Conservation (phyloP, 35 echinoderm and acorn worm genomes). For the Diadema setosum region DNA sequence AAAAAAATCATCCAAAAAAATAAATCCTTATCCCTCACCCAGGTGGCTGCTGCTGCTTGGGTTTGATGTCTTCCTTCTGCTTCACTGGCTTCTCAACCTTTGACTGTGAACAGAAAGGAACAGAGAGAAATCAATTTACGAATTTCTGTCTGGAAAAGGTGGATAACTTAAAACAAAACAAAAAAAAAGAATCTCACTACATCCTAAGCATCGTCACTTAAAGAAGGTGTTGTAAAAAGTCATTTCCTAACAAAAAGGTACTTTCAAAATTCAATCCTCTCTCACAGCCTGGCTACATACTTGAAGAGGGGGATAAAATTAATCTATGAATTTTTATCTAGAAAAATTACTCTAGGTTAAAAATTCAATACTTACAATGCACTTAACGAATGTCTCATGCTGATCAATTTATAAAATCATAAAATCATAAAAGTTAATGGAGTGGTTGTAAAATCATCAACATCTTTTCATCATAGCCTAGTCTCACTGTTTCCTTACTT, state of each 20-base stretch:
- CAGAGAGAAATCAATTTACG: not conserved
- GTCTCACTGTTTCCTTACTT: too few relatives aligned
- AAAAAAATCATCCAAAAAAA: not conserved
- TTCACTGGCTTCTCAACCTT: conserved; percentile 16
- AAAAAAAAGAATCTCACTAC: not conserved
- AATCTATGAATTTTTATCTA: too few relatives aligned
- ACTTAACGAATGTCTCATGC: too few relatives aligned
- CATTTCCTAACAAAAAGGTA: not conserved
- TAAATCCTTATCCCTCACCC: not conserved
- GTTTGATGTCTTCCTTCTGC: not conserved
- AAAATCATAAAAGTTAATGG: too few relatives aligned
- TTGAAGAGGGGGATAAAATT: too few relatives aligned
- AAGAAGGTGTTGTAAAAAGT: not conserved
- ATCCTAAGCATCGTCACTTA: not conserved
- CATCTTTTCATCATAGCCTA: too few relatives aligned
- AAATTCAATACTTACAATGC: too few relatives aligned
- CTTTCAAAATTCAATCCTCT: not conserved
- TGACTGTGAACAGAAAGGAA: conserved; percentile 7
- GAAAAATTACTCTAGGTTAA: too few relatives aligned
- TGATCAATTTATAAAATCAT: too few relatives aligned
- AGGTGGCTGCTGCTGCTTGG: conserved; percentile 2
- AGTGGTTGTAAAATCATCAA: too few relatives aligned
- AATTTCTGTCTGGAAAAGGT: not conserved
- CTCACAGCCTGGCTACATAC: not conserved
- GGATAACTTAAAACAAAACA: not conserved